A percentile compares a stretch with the other conserved stretches of the same genome.
Conservation (phyloP, 2,113 vertebrate genomes). For the Furnarius figulus region DNA sequence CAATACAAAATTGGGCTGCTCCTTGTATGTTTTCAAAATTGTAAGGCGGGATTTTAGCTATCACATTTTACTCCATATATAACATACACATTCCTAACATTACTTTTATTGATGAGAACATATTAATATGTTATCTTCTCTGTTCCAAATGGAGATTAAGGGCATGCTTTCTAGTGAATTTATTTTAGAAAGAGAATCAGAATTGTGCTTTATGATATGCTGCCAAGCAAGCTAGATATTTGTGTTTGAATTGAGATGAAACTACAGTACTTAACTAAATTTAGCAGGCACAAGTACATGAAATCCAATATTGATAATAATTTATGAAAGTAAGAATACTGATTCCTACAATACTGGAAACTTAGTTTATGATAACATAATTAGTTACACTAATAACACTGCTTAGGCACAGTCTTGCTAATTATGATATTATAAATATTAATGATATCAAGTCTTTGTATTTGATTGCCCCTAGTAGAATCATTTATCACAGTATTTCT, state of each 20-base stretch:
- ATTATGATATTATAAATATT: constrained; percentile 79
- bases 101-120: neutral
- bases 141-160: neutral
- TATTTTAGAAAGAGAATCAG: neutral
- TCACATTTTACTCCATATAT: neutral
- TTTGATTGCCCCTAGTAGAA: constrained; percentile 69
- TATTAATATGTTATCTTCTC: neutral
- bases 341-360: constrained; percentile 55
- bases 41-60: neutral
- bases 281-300: constrained; percentile 38
- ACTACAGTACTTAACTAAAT: constrained; percentile 43
- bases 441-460: constrained; percentile 70
- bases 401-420: constrained; percentile 69
- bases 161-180: neutral
- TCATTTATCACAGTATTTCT: constrained; percentile 62
- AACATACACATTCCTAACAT: neutral
- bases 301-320: constrained; percentile 64
- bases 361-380: constrained; percentile 74
- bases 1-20: neutral
- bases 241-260: constrained; percentile 30
- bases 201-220: neutral
- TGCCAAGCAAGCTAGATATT: neutral
- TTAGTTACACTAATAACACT: constrained; percentile 72
- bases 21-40: neutral
- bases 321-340: constrained; percentile 60